phyloP scores from a whole-genome alignment of 1,140 invertebrate genomes.

The Aphis craccivora region DNA sequence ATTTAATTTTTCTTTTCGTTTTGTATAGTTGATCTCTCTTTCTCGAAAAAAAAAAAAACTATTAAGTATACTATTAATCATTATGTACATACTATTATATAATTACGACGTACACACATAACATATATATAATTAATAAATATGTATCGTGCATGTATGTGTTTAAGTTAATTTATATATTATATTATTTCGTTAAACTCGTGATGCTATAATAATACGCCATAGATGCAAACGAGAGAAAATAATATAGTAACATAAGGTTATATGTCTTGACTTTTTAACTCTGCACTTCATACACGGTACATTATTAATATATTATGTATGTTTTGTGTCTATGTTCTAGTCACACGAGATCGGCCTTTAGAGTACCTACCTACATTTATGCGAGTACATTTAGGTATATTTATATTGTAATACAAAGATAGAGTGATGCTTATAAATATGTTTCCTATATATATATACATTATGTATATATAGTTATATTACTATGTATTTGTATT shows the following conservation, averaged over 20 bases:
- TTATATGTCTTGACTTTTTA: neutral
- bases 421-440: neutral
- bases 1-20: neutral
- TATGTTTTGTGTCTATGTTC: neutral
- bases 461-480: neutral
- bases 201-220: neutral
- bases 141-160: neutral
- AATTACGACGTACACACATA: neutral
- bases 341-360: neutral
- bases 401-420: neutral
- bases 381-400: neutral
- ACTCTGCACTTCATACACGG: neutral
- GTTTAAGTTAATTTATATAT: neutral
- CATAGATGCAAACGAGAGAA: neutral
- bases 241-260: neutral
- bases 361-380: neutral
- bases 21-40: slow-evolving; percentile 40
- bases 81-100: neutral
- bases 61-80: neutral
- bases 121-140: neutral
- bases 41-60: slow-evolving; percentile 13
- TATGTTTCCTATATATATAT: neutral
- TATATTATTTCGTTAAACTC: neutral
- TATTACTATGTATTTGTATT: neutral
- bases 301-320: neutral